Evolutionary conservation across 2,888 invertebrate species (phyloP).

Genomic region (Diplolepis rosae): DNA sequence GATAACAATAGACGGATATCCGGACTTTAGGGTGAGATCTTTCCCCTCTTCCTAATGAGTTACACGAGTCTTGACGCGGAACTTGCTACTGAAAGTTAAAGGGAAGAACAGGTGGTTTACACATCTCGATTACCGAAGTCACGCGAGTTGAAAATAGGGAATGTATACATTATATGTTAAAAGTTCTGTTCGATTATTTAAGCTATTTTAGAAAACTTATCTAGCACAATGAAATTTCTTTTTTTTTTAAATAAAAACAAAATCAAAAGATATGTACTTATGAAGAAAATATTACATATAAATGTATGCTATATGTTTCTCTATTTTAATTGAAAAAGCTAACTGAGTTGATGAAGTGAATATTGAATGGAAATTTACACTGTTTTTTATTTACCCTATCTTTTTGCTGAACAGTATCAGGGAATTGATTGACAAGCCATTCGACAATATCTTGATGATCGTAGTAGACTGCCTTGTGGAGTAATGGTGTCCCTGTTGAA

Average conservation of each 20-base stretch:
- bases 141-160: constrained; percentile 58
- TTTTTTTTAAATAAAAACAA: too few species aligned
- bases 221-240: background rate
- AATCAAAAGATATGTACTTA: too few species aligned
- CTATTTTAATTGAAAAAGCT: too few species aligned
- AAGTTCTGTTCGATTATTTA: constrained; percentile 46
- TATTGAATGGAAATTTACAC: too few species aligned
- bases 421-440: constrained; percentile 82
- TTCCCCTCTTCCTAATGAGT: constrained; percentile 39
- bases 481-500: constrained; percentile 81
- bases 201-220: constrained; percentile 1
- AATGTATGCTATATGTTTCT: too few species aligned
- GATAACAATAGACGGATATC: constrained; percentile 50
- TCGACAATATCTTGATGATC: constrained; percentile 83
- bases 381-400: constrained; percentile 82
- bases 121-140: constrained; percentile 58
- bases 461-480: constrained; percentile 88
- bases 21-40: constrained; percentile 47
- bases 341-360: too few species aligned
- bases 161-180: constrained; percentile 35
- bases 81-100: constrained; percentile 27
- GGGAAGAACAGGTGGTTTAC: constrained; percentile 67
- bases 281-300: too few species aligned
- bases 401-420: constrained; percentile 79
- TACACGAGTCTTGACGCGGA: constrained; percentile 33